Conservation (phyloP, 1,140 invertebrate genomes). For the Drosophila pallidifrons region DNA sequence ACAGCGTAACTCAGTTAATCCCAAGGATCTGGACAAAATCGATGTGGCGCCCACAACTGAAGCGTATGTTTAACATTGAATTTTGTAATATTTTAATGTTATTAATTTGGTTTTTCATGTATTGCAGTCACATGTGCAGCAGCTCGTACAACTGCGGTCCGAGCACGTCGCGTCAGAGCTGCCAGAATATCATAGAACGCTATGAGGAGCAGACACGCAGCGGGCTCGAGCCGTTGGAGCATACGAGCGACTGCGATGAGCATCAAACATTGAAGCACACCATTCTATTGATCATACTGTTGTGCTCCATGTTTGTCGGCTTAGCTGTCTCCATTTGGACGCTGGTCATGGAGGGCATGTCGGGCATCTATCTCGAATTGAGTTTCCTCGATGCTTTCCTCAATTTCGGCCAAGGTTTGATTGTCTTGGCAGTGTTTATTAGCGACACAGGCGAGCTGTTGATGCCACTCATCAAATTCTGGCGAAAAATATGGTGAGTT, state of each 20-base stretch:
- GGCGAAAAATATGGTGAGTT: slow-evolving; percentile 86
- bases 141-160: slow-evolving; percentile 85
- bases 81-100: background rate
- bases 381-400: slow-evolving; percentile 95
- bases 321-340: slow-evolving; percentile 94
- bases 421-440: slow-evolving; percentile 94
- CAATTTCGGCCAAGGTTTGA: slow-evolving; percentile 94
- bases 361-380: slow-evolving; percentile 95
- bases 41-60: slow-evolving; percentile 50
- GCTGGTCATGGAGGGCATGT: slow-evolving; percentile 92
- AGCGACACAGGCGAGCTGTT: slow-evolving; percentile 91
- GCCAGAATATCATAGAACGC: slow-evolving; percentile 85
- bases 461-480: slow-evolving; percentile 88
- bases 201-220: slow-evolving; percentile 86
- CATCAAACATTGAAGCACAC: slow-evolving; percentile 93
- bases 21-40: slow-evolving; percentile 63
- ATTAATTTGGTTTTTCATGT: background rate
- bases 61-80: slow-evolving; percentile 45
- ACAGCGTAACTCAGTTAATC: slow-evolving; percentile 41
- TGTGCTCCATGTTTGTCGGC: slow-evolving; percentile 95
- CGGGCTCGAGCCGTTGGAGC: slow-evolving; percentile 86
- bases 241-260: slow-evolving; percentile 86
- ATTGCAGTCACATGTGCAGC: slow-evolving; percentile 84
- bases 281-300: slow-evolving; percentile 92
- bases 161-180: slow-evolving; percentile 85